Conservation (phyloP, 64 coral and sea anemone species). For the Stichodactyla mertensii region DNA sequence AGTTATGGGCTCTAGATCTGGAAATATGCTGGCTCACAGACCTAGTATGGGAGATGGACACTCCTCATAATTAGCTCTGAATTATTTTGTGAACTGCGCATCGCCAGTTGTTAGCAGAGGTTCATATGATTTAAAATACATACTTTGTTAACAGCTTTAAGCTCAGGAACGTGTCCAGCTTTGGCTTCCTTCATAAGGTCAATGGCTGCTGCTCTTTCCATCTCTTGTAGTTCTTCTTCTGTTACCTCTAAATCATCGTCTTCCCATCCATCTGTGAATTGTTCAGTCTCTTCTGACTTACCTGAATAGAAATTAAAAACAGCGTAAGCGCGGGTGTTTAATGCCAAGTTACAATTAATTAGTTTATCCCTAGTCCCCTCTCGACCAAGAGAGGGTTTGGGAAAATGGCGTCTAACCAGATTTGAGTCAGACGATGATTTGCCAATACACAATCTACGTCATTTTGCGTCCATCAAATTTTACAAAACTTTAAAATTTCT, state of each 20-base stretch:
- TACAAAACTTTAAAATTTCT: no score
- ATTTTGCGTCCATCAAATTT: no score
- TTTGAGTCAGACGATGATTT: no score
- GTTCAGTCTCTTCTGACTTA: not conserved
- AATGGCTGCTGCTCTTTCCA: slow-evolving; percentile 2
- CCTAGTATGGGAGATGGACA: not conserved
- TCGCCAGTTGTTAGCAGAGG: no score
- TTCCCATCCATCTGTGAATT: slow-evolving; percentile 33
- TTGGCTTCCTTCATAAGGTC: slow-evolving; percentile 51
- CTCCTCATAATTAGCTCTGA: not conserved
- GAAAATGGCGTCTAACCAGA: no score
- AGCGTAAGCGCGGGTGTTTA: no score
- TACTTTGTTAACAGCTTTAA: slow-evolving; percentile 26
- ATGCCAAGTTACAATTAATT: no score
- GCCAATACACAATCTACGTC: no score
- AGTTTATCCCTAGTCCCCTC: no score
- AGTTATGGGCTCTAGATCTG: no score
- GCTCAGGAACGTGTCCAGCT: slow-evolving; percentile 49
- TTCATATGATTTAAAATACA: not conserved
- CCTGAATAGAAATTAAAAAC: not conserved
- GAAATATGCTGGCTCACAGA: no score
- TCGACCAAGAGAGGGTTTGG: no score
- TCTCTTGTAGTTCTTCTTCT: slow-evolving; percentile 19
- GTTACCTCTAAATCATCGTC: slow-evolving; percentile 35
- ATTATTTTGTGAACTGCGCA: not conserved